Conservation (phyloP, 2,113 vertebrate genomes). For the Actenoides hombroni region DNA sequence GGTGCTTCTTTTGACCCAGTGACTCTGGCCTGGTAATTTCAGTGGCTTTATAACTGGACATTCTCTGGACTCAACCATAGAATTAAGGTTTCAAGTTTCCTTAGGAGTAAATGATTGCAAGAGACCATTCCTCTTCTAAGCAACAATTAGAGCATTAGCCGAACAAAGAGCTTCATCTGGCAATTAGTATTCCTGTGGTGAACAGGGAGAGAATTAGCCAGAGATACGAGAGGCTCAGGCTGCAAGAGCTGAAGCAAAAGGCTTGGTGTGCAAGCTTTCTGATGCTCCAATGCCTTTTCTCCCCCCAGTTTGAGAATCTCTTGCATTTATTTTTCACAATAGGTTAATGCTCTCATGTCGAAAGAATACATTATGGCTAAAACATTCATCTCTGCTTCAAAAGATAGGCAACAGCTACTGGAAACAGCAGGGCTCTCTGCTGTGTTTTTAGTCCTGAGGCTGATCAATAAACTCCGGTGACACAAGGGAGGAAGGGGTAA, state of each 20-base stretch:
- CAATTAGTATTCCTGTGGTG: slow-evolving; percentile 65
- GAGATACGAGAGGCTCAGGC: slow-evolving; percentile 22
- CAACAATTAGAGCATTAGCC: slow-evolving; percentile 51
- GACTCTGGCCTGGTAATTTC: neutral
- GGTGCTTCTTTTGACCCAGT: neutral
- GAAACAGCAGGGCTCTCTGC: slow-evolving; percentile 41
- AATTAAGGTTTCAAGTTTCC: neutral
- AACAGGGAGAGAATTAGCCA: slow-evolving; percentile 50
- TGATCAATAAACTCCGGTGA: slow-evolving; percentile 33
- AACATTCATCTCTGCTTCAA: slow-evolving; percentile 54
- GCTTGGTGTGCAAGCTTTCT: slow-evolving; percentile 10
- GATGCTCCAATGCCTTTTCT: neutral
- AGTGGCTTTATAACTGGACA: neutral
- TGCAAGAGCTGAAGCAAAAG: slow-evolving; percentile 23
- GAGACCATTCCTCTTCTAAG: slow-evolving; percentile 20
- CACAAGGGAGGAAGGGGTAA: slow-evolving; percentile 14
- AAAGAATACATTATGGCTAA: slow-evolving; percentile 43
- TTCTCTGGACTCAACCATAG: neutral
- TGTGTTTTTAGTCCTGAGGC: slow-evolving; percentile 39
- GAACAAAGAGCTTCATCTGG: slow-evolving; percentile 67
- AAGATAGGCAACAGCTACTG: slow-evolving; percentile 59
- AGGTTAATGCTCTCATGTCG: neutral
- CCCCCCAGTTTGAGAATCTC: slow-evolving; percentile 6
- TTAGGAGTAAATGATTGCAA: neutral
- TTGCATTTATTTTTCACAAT: slow-evolving; percentile 49